phyloP scores from a whole-genome alignment of 1,140 invertebrate species.

The Papilio polytes region DNA sequence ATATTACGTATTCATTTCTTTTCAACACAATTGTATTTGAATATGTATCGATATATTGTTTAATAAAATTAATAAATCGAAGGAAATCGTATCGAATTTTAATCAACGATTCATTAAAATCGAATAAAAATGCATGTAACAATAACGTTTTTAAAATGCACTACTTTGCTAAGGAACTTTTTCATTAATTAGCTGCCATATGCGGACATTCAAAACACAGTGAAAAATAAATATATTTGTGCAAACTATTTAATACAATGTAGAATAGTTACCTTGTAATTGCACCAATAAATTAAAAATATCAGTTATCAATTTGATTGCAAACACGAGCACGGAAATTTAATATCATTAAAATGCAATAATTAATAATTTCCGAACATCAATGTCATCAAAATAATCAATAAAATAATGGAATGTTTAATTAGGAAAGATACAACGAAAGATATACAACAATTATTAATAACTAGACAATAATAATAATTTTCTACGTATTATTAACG shows the following conservation, averaged over 20 bases:
- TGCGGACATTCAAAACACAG: background rate
- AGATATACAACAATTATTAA: conserved; percentile 54
- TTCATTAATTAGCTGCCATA: background rate
- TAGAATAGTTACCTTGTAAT: background rate
- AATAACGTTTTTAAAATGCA: background rate
- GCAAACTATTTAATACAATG: conserved; percentile 3
- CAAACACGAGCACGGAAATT: no score
- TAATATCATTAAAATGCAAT: background rate
- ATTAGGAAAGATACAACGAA: conserved; percentile 51
- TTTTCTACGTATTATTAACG: conserved; percentile 54
- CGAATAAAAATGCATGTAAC: background rate
- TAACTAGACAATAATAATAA: conserved; percentile 50
- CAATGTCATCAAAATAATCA: conserved; percentile 24
- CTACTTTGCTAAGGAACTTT: conserved; percentile 13
- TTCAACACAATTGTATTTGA: background rate
- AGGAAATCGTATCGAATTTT: background rate
- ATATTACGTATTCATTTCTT: conserved; percentile 13
- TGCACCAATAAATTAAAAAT: no score
- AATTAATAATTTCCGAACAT: conserved; percentile 6
- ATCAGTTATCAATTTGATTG: no score
- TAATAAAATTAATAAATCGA: background rate
- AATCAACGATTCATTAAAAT: background rate
- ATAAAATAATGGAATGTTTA: conserved; percentile 61
- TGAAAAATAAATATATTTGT: conserved; percentile 30
- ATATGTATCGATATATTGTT: background rate